Percentiles rank a stretch among this genome's conserved stretches.
Conservation (phyloP, 2,888 invertebrate genomes). For the Noctua fimbriata region DNA sequence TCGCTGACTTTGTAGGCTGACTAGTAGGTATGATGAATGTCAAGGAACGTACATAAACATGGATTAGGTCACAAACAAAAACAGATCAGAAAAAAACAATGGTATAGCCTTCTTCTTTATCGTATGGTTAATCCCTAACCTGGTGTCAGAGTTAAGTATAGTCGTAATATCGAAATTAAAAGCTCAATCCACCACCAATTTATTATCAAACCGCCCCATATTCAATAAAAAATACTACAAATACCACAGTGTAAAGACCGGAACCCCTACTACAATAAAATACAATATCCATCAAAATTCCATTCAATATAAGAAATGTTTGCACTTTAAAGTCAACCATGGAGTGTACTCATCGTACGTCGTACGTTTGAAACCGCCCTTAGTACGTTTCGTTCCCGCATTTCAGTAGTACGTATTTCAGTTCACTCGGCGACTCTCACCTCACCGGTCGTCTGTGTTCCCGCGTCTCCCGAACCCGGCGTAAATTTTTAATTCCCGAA, state of each 20-base stretch:
- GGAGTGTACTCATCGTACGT: constrained; percentile 10
- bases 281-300: constrained; percentile 49
- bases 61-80: too few relatives aligned
- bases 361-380: constrained; percentile 58
- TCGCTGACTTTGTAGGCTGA: too few relatives aligned
- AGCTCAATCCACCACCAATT: neutral
- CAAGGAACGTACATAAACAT: too few relatives aligned
- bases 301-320: constrained; percentile 59
- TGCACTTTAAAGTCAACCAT: constrained; percentile 55
- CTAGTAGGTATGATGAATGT: too few relatives aligned
- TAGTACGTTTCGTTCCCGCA: constrained; percentile 57
- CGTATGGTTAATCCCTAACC: too few relatives aligned
- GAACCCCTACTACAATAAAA: neutral
- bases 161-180: neutral
- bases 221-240: neutral
- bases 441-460: constrained; percentile 62
- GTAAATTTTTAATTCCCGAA: constrained; percentile 86
- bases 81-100: too few relatives aligned
- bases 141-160: too few relatives aligned
- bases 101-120: too few relatives aligned
- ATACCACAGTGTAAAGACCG: constrained; percentile 2
- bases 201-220: neutral
- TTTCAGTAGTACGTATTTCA: constrained; percentile 57
- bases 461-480: constrained; percentile 61
- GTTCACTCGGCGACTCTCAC: constrained; percentile 69